phyloP scores from a whole-genome alignment of 30 jellyfish, hydroid and myxozoan species.

The Cassiopea andromeda region DNA sequence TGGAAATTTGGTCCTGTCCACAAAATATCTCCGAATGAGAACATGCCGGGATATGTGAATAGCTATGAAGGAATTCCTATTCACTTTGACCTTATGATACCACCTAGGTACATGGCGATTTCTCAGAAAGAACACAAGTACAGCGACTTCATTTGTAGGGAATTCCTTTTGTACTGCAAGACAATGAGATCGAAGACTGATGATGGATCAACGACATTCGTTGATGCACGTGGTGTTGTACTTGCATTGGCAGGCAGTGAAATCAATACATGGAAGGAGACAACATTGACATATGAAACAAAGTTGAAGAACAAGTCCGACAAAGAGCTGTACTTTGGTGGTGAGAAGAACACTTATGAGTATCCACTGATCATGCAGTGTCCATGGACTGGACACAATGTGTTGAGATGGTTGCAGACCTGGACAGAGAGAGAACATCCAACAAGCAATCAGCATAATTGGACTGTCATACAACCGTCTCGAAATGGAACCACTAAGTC shows the following conservation, averaged over 20 bases:
- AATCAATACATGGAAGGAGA: slow-evolving; percentile 36
- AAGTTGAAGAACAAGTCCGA: neutral
- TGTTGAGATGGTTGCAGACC: slow-evolving; percentile 62
- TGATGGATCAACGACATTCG: slow-evolving; percentile 51
- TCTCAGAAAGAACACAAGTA: slow-evolving; percentile 50
- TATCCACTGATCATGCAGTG: slow-evolving; percentile 53
- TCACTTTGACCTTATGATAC: slow-evolving; percentile 53
- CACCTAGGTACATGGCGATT: slow-evolving; percentile 63
- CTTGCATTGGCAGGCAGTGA: slow-evolving; percentile 13
- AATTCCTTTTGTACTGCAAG: slow-evolving; percentile 49
- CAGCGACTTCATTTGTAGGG: slow-evolving; percentile 52
- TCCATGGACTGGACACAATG: slow-evolving; percentile 63
- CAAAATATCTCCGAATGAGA: slow-evolving; percentile 37
- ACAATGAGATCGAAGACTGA: neutral
- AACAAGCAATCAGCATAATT: slow-evolving; percentile 32
- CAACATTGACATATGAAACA: slow-evolving; percentile 38
- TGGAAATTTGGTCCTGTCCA: slow-evolving; percentile 64
- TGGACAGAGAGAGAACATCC: slow-evolving; percentile 57
- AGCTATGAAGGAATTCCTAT: slow-evolving; percentile 63
- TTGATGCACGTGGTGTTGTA: slow-evolving; percentile 53
- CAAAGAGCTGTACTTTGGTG: slow-evolving; percentile 62
- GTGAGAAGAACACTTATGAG: slow-evolving; percentile 35
- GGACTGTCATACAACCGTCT: slow-evolving; percentile 8
- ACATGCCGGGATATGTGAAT: slow-evolving; percentile 52
- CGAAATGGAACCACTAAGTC: neutral